phyloP scores from a whole-genome alignment of 1,140 invertebrate species.

The Drosophila nikananu region DNA sequence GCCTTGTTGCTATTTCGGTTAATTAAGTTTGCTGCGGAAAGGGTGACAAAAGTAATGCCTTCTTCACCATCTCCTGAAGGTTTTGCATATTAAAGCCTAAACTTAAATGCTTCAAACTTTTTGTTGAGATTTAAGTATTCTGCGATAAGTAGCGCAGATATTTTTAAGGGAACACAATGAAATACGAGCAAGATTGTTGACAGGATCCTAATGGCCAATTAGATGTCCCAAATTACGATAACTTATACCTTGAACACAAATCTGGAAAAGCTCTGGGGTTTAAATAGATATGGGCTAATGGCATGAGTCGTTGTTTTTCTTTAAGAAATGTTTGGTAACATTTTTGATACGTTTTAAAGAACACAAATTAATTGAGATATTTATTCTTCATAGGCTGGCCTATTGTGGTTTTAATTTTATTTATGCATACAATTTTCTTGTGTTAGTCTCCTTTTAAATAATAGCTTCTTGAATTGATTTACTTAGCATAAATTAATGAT shows the following conservation, averaged over 20 bases:
- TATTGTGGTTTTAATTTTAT: not conserved
- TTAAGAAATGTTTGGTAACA: not conserved
- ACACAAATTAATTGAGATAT: not conserved
- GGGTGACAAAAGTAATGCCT: not conserved
- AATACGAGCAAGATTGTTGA: slow-evolving; percentile 7
- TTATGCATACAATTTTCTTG: not conserved
- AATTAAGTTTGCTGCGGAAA: slow-evolving; percentile 8
- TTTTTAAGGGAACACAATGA: slow-evolving; percentile 3
- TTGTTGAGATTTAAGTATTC: slow-evolving; percentile 11
- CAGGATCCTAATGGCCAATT: slow-evolving; percentile 30
- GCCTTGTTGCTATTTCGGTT: not conserved
- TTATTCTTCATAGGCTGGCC: no score
- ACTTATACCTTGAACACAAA: slow-evolving; percentile 17
- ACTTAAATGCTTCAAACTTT: slow-evolving; percentile 1
- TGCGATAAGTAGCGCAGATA: slow-evolving; percentile 17
- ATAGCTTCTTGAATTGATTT: slow-evolving; percentile 5
- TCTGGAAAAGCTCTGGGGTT: slow-evolving; percentile 14
- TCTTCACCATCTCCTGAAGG: not conserved
- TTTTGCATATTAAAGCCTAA: slow-evolving; percentile 20
- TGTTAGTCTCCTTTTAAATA: not conserved
- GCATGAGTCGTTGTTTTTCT: not conserved
- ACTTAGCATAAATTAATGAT: slow-evolving; percentile 1
- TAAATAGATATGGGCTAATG: slow-evolving; percentile 8
- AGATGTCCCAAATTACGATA: slow-evolving; percentile 11
- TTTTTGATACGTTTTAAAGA: not conserved